phyloP scores from a whole-genome alignment of 2,888 invertebrate species.

The Conus canariensis region DNA sequence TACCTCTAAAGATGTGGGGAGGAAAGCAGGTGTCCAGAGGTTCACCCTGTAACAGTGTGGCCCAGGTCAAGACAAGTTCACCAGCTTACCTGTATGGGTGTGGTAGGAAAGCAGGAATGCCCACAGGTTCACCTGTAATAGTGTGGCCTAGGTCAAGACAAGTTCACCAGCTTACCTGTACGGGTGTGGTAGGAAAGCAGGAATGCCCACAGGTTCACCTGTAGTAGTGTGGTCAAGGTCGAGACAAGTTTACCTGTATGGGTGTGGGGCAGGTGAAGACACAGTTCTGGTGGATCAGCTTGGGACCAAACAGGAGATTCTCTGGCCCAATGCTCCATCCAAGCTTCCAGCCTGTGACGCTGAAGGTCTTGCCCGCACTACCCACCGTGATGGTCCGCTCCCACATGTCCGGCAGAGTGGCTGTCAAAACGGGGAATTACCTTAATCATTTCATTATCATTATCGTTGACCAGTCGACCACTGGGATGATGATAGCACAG shows the following conservation, averaged over 20 bases:
- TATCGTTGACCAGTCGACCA: neutral
- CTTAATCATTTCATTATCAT: neutral
- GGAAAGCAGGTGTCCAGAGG: too few species aligned
- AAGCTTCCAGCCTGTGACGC: conserved; percentile 90
- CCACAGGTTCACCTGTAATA: too few species aligned
- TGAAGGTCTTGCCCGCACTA: conserved; percentile 98
- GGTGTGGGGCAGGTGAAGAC: conserved; percentile 95
- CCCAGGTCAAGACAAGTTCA: too few species aligned
- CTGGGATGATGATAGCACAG: too few species aligned
- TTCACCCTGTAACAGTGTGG: too few species aligned
- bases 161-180: too few species aligned
- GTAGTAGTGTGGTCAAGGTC: neutral
- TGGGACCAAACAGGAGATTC: conserved; percentile 87
- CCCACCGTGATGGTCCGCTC: conserved; percentile 97
- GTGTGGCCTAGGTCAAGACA: too few species aligned
- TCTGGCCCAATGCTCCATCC: conserved; percentile 98
- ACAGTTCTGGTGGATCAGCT: conserved; percentile 94
- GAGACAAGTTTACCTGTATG: conserved; percentile 80
- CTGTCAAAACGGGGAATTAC: conserved; percentile 76
- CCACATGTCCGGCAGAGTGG: conserved; percentile 97
- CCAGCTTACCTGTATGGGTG: too few species aligned
- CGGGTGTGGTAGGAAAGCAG: too few species aligned
- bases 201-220: neutral
- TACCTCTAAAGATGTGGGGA: too few species aligned
- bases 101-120: too few species aligned